Conservation (phyloP, 2,888 invertebrate species). For the Dromius quadrimaculatus region DNA sequence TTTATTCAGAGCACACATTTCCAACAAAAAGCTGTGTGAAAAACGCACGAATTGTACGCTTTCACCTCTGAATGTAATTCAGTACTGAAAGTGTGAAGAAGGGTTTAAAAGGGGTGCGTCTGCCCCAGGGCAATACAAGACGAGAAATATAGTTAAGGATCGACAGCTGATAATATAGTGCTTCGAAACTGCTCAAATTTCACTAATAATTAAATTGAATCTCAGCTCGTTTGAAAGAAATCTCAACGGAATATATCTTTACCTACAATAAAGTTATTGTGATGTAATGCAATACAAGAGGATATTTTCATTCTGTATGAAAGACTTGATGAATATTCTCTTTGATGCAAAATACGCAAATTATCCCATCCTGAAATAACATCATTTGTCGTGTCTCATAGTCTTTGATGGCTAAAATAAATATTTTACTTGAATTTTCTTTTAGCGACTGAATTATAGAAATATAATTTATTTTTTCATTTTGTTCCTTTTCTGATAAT, state of each 20-base stretch:
- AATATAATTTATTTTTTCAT: neutral
- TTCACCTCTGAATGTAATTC: too few species aligned
- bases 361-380: conserved; percentile 49
- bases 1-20: too few species aligned
- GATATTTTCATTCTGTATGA: conserved; percentile 41
- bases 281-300: conserved; percentile 44
- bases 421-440: conserved; percentile 53
- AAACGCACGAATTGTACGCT: too few species aligned
- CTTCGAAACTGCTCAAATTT: too few species aligned
- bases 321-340: conserved; percentile 51
- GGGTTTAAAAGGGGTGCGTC: too few species aligned
- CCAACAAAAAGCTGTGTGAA: too few species aligned
- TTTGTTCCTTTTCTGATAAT: neutral
- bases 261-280: conserved; percentile 44
- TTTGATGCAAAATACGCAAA: conserved; percentile 50
- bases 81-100: too few species aligned
- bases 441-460: conserved; percentile 18
- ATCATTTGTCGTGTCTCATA: conserved; percentile 44
- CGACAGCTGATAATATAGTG: too few species aligned
- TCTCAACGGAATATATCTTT: neutral
- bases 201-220: too few species aligned
- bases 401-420: conserved; percentile 51
- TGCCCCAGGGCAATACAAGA: too few species aligned
- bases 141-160: too few species aligned
- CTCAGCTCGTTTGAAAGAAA: too few species aligned